These are phyloP conservation scores for Prionailurus viverrinus DNA, from an alignment of 2,113 vertebrate species.

Conservation along the genomic window DNA sequence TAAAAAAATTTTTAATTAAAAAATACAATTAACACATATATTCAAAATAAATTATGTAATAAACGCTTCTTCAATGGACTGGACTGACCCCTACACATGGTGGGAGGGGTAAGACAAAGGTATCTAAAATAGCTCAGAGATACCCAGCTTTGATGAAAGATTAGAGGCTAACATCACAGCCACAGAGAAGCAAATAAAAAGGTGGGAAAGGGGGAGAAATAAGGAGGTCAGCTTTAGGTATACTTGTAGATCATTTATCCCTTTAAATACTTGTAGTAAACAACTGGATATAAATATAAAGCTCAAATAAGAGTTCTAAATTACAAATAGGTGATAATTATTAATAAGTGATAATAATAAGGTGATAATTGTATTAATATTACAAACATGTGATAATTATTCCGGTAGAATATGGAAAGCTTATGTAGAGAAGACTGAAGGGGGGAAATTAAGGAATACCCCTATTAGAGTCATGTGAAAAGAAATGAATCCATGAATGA, in stretches of 20 bases:
- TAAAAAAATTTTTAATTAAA: no score
- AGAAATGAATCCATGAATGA: background rate
- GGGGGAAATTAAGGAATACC: background rate
- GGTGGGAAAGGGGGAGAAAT: background rate
- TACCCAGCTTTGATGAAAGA: background rate
- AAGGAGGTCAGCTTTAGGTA: background rate
- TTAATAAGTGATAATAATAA: background rate
- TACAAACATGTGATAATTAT: background rate
- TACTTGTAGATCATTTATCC: background rate
- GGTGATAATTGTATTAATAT: background rate
- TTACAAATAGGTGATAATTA: background rate
- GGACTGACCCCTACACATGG: background rate
- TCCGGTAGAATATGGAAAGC: background rate
- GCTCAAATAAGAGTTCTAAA: background rate
- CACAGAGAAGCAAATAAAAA: background rate
- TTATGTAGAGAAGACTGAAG: background rate
- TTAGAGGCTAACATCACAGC: background rate
- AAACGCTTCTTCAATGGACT: background rate
- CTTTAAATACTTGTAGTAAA: background rate
- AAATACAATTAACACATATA: background rate
- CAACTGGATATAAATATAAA: background rate
- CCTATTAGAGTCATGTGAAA: background rate
- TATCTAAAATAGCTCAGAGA: background rate
- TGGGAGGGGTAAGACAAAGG: background rate
- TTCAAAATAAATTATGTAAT: slow-evolving; percentile 11